Conservation (phyloP, 2,888 invertebrate species). For the Lathronympha strigana region DNA sequence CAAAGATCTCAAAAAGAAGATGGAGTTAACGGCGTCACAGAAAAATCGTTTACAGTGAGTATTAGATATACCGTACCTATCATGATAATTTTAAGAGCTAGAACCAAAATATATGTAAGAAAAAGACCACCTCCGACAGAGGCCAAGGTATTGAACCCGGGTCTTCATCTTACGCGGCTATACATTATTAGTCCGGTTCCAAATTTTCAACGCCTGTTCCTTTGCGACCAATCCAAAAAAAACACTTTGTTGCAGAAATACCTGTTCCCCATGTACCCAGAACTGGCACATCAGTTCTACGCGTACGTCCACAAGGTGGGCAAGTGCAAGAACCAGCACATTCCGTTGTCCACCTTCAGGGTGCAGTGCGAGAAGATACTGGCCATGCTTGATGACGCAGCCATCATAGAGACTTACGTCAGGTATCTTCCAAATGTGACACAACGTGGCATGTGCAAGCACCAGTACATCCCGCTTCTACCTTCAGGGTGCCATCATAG, state of each 20-base stretch:
- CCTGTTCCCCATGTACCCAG: slow-evolving; percentile 91
- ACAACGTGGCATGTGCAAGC: too few relatives aligned
- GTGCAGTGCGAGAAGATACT: slow-evolving; percentile 88
- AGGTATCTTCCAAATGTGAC: too few relatives aligned
- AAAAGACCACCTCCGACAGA: too few relatives aligned
- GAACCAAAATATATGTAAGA: too few relatives aligned
- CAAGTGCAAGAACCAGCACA: slow-evolving; percentile 85
- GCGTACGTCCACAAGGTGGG: slow-evolving; percentile 85
- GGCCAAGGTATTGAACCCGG: too few relatives aligned
- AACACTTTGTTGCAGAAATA: slow-evolving; percentile 87
- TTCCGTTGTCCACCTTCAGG: slow-evolving; percentile 87
- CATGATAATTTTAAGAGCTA: background rate
- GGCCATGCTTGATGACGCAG: slow-evolving; percentile 82
- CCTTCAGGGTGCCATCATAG: too few relatives aligned
- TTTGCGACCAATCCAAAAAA: too few relatives aligned
- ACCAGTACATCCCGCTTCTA: too few relatives aligned
- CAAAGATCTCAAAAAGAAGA: slow-evolving; percentile 88
- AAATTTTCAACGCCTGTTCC: too few relatives aligned
- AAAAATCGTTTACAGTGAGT: slow-evolving; percentile 86
- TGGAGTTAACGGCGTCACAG: slow-evolving; percentile 88
- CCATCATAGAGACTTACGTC: slow-evolving; percentile 88
- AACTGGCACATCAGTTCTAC: slow-evolving; percentile 88
- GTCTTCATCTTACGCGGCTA: too few relatives aligned
- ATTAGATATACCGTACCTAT: background rate
- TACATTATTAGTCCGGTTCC: too few relatives aligned